A percentile compares a stretch with the other conserved stretches of the same genome.
These are phyloP conservation scores for Herpailurus yagouaroundi DNA, from an alignment of 2,113 vertebrate genomes.

Conservation along the genomic window DNA sequence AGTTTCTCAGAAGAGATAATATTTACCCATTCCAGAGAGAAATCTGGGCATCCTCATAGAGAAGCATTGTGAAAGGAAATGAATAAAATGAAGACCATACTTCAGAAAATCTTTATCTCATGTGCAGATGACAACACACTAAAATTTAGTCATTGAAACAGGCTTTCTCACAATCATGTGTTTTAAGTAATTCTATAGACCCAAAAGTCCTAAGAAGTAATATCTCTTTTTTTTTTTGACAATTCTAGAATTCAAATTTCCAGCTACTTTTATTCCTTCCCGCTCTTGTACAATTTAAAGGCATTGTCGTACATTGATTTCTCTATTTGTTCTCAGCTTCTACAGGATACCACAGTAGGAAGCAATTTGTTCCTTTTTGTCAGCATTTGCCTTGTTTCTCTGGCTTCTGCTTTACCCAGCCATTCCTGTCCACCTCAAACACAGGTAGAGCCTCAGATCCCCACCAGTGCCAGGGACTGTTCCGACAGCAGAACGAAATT, in stretches of 20 bases:
- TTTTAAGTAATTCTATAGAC: neutral
- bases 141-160: neutral
- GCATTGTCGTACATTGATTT: neutral
- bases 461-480: neutral
- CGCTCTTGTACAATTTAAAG: neutral
- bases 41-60: constrained; percentile 60
- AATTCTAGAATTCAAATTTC: constrained; percentile 4
- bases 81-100: constrained; percentile 66
- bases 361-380: neutral
- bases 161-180: neutral
- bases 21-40: constrained; percentile 78
- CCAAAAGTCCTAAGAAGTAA: neutral
- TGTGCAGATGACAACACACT: neutral
- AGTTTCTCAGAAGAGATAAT: constrained; percentile 63
- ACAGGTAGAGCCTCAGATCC: neutral
- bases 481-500: neutral
- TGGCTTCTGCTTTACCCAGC: neutral
- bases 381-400: neutral
- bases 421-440: neutral
- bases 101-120: constrained; percentile 56
- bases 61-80: constrained; percentile 74
- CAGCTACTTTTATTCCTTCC: neutral
- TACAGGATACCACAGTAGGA: neutral
- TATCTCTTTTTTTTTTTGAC: neutral
- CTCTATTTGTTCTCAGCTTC: neutral